These are phyloP conservation scores for Sitobion miscanthi DNA, from an alignment of 1,140 invertebrate species.

Conservation along the genomic window DNA sequence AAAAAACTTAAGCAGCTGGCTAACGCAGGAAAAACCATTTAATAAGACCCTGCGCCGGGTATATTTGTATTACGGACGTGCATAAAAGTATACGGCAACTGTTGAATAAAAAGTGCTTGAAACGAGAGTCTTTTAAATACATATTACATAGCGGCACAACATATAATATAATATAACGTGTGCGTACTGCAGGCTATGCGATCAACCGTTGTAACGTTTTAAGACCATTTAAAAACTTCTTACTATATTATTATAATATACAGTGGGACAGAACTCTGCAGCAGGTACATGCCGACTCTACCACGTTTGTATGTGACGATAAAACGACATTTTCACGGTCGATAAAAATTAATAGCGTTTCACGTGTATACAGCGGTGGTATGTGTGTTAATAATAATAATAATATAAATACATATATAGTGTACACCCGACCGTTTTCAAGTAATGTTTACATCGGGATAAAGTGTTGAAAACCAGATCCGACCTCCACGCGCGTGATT, in stretches of 20 bases:
- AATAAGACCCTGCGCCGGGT: neutral
- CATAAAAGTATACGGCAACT: neutral
- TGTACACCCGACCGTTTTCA: neutral
- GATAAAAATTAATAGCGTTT: slow-evolving; percentile 4
- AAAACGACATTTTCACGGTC: slow-evolving; percentile 14
- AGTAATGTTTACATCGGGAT: neutral
- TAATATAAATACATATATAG: neutral
- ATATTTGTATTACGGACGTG: neutral
- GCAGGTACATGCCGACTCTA: neutral
- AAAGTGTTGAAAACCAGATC: slow-evolving; percentile 20
- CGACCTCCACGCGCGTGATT: neutral
- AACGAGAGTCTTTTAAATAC: neutral
- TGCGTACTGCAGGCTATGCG: neutral
- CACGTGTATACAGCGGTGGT: neutral
- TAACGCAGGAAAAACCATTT: neutral
- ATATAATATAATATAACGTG: neutral
- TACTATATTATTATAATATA: neutral
- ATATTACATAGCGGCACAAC: neutral
- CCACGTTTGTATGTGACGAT: neutral
- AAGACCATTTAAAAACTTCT: neutral
- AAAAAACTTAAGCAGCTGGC: slow-evolving; percentile 13
- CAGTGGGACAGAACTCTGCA: neutral
- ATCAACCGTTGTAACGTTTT: neutral
- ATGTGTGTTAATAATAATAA: neutral
- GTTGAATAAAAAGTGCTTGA: neutral